Percentiles rank a stretch among this genome's conserved stretches.
Evolutionary conservation across 2,888 invertebrate species (phyloP).

Genomic region (Vannuccia rotundouncinata): DNA sequence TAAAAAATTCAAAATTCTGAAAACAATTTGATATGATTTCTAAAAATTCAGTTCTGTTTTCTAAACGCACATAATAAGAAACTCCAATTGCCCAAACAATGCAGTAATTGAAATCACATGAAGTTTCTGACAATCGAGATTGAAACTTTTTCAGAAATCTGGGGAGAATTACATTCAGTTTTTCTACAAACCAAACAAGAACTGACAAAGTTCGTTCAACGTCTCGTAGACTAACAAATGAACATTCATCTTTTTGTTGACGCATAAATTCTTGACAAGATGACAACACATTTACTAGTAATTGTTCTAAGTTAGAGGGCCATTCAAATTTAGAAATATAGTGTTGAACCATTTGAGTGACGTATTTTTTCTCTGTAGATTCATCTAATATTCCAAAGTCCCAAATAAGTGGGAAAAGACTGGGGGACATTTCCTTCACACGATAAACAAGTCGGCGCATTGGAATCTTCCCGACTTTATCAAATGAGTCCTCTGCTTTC

Average conservation of each 20-base stretch:
- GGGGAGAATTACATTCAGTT: neutral
- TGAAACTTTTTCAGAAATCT: too few species aligned
- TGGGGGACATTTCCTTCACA: neutral
- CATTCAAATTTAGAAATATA: neutral
- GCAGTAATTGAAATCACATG: neutral
- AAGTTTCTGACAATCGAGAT: too few species aligned
- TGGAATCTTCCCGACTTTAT: conserved; percentile 27
- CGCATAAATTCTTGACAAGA: conserved; percentile 27
- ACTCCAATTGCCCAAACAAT: conserved; percentile 23
- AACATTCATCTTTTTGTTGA: neutral
- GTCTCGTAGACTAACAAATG: conserved; percentile 18
- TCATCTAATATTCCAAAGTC: conserved; percentile 12
- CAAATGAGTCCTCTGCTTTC: neutral
- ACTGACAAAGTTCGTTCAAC: neutral
- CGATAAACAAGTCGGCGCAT: conserved; percentile 25
- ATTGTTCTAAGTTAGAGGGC: neutral
- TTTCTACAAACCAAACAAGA: conserved; percentile 1
- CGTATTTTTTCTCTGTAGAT: neutral
- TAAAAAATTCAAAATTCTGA: neutral
- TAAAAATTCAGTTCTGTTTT: neutral
- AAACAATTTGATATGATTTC: neutral
- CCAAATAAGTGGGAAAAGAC: conserved; percentile 7
- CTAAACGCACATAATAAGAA: neutral
- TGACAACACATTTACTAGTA: neutral
- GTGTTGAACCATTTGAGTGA: neutral